Evolutionary conservation across 2,888 invertebrate species (phyloP), one percentile per base, ranked within the genome.

Genomic region (Drosophila kuntzei): DNA sequence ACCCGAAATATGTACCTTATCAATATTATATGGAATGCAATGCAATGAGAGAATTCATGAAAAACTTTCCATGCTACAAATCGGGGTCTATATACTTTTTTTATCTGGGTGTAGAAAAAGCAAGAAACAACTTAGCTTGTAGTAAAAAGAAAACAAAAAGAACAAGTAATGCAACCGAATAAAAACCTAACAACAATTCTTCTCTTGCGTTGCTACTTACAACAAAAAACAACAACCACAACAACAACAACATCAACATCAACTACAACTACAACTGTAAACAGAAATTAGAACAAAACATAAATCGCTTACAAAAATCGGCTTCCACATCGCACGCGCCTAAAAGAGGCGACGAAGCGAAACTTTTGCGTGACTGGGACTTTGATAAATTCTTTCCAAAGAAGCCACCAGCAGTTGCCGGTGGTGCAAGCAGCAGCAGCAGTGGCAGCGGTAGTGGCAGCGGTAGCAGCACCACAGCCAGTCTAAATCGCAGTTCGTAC

Each of bases 281-380:
- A 72, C 88, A 92, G 92, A 91, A 91, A 90, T 85, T 91, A 76
- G 92, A 92, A 72, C 89, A 85, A 71, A 87, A 76, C 64, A 61
- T 81, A 58, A 89, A 86, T 69, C 89, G 89, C 71, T 87, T 86
- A 77, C 92, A 91, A 91, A 91, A 91, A 72, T 91, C 92, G 46
- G 88, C 91, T 63, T 90, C 92, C 59, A 90, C 90, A 18, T 90
- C 91, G 39, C 90, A 91, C 71, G 91, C 90, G 72, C 94, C 94
- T 58, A 79, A 70, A 54, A 66, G 62, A 89, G 93, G 95, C 87
- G 96, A 96, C 90, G 96, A 96, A 91, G 96, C 96, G 72, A 95
- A 95, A 58, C 94, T 97, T 75, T 94, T 97, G 83, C 96, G 96
- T 92, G 97, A 97, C 90, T 97, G 97, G 97, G 96, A 97, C 93